Percentiles rank a stretch among this genome's conserved stretches.
Conservation (phyloP, 2,113 vertebrate species). For the Centropristis striata region DNA sequence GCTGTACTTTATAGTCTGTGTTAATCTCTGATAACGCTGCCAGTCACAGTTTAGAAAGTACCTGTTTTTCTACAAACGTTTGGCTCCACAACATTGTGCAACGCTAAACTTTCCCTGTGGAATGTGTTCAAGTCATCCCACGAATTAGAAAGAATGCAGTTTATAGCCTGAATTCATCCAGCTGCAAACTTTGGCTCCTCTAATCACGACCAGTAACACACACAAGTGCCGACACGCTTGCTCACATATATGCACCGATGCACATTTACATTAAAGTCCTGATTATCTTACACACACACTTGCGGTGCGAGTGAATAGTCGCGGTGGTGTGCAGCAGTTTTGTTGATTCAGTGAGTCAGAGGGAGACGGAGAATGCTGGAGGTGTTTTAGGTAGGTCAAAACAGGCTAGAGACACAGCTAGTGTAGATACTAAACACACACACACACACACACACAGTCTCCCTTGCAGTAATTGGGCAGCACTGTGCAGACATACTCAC, state of each 20-base stretch:
- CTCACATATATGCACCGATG: conserved; percentile 43
- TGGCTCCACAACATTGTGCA: conserved; percentile 17
- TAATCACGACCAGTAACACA: conserved; percentile 14
- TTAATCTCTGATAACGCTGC: conserved; percentile 5
- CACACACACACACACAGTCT: conserved; percentile 45
- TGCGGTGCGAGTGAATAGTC: conserved; percentile 11
- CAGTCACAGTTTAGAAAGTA: conserved; percentile 22
- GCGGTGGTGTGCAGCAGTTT: conserved; percentile 48
- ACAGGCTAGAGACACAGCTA: conserved; percentile 62
- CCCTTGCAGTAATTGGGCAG: conserved; percentile 81
- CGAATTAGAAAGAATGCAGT: conserved; percentile 29
- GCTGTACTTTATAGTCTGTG: conserved; percentile 2
- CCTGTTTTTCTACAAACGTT: conserved; percentile 15
- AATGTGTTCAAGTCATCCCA: conserved; percentile 23
- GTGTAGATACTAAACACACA: conserved; percentile 60
- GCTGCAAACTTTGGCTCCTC: conserved; percentile 29
- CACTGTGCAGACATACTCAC: conserved; percentile 65
- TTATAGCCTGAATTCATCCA: conserved; percentile 21
- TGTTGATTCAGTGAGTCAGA: conserved; percentile 79
- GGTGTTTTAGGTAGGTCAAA: conserved; percentile 79
- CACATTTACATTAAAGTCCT: conserved; percentile 41
- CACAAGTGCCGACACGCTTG: conserved; percentile 36
- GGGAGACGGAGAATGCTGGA: conserved; percentile 73
- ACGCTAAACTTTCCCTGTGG: conserved; percentile 25
- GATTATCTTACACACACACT: conserved; percentile 36